A percentile compares a stretch with the other conserved stretches of the same genome.
These are phyloP conservation scores for Lepisosteus osseus DNA, from an alignment of 2,113 vertebrate species.

Conservation along the genomic window DNA sequence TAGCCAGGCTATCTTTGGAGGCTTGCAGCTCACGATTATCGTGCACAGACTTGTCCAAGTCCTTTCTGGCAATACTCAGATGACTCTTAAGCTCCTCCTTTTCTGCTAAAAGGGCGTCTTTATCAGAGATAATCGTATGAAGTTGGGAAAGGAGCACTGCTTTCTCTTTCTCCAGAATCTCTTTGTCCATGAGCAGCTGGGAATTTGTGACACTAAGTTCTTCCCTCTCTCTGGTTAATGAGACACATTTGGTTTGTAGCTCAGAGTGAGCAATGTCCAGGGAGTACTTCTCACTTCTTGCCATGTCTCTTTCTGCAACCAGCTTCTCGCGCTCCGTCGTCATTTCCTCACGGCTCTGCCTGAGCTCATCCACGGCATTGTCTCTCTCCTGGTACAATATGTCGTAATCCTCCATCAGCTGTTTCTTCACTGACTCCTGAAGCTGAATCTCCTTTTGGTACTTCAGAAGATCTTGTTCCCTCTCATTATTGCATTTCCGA, in stretches of 20 bases:
- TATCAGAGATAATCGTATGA: constrained; percentile 49
- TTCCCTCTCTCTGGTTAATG: constrained; percentile 66
- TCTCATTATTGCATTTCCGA: constrained; percentile 45
- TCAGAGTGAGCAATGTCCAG: constrained; percentile 54
- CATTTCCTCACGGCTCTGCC: constrained; percentile 64
- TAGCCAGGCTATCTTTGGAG: constrained; percentile 62
- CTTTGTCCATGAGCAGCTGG: constrained; percentile 61
- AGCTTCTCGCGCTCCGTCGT: constrained; percentile 59
- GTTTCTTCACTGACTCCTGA: constrained; percentile 53
- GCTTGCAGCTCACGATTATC: constrained; percentile 68
- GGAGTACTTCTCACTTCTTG: constrained; percentile 67
- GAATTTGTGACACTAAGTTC: constrained; percentile 51
- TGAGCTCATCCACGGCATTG: constrained; percentile 66
- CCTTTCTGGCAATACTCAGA: constrained; percentile 47
- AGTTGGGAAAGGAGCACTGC: constrained; percentile 56
- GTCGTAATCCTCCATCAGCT: constrained; percentile 67
- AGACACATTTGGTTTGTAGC: constrained; percentile 56
- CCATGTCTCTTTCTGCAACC: constrained; percentile 56
- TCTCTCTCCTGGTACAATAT: constrained; percentile 67
- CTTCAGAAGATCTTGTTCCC: constrained; percentile 50
- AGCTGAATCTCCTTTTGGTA: constrained; percentile 50
- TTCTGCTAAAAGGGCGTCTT: constrained; percentile 45
- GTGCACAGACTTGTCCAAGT: constrained; percentile 48
- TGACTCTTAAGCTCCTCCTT: constrained; percentile 56
- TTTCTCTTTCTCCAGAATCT: constrained; percentile 55